phyloP scores from a whole-genome alignment of 2,888 invertebrate species.

The Acrocyrtus sp. region DNA sequence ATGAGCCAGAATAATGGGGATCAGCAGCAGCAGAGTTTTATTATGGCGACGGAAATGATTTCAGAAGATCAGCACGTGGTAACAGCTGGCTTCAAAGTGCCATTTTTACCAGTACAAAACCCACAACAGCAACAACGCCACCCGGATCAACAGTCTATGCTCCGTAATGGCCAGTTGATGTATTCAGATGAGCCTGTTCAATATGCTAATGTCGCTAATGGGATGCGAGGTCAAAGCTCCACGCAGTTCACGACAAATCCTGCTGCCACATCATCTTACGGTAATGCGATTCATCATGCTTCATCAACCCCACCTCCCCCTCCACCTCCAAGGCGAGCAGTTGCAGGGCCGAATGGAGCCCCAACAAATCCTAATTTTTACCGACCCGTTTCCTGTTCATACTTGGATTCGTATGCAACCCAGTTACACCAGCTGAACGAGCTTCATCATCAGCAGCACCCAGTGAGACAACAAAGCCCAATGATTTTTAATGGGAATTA shows the following conservation, averaged over 20 bases:
- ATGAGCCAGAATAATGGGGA: slow-evolving; percentile 49
- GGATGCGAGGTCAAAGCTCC: slow-evolving; percentile 41
- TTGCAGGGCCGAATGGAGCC: slow-evolving; percentile 2
- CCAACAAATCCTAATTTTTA: slow-evolving; percentile 56
- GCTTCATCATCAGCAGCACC: slow-evolving; percentile 15
- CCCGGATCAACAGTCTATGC: slow-evolving; percentile 38
- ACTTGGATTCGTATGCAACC: slow-evolving; percentile 56
- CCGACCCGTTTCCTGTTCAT: slow-evolving; percentile 62
- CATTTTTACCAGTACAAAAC: slow-evolving; percentile 50
- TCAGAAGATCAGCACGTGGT: slow-evolving; percentile 56
- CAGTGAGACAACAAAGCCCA: slow-evolving; percentile 34
- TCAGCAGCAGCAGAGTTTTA: slow-evolving; percentile 36
- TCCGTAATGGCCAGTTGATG: slow-evolving; percentile 51
- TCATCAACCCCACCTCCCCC: slow-evolving; percentile 58
- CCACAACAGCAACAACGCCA: slow-evolving; percentile 19
- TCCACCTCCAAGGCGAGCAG: slow-evolving; percentile 59
- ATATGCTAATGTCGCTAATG: slow-evolving; percentile 57
- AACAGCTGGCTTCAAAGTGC: slow-evolving; percentile 58
- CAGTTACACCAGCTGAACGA: slow-evolving; percentile 13
- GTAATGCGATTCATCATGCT: slow-evolving; percentile 42
- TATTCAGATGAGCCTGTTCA: slow-evolving; percentile 53
- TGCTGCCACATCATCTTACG: too few relatives aligned
- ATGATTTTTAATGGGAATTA: slow-evolving; percentile 45
- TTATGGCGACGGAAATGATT: slow-evolving; percentile 52
- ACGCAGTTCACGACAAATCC: slow-evolving; percentile 38